These are phyloP conservation scores for Penaeus chinensis DNA, from an alignment of 1,140 invertebrate genomes.

Conservation along the genomic window DNA sequence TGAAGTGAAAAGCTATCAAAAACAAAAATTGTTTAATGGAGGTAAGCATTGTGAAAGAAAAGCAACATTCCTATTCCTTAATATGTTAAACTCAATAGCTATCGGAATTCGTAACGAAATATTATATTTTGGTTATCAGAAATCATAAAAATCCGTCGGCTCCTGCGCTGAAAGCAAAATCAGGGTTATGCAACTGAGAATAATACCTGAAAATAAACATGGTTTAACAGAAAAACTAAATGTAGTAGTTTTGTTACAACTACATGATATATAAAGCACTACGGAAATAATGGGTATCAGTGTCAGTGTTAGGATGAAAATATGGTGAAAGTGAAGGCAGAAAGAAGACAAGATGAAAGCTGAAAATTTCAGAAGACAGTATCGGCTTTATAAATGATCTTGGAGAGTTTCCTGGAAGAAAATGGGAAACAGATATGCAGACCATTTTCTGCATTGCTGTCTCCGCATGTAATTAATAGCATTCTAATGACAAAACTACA, in stretches of 20 bases:
- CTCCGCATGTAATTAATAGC: conserved; percentile 32
- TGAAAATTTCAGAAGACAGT: background rate
- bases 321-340: conserved; percentile 32
- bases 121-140: conserved; percentile 6
- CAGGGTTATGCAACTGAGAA: conserved; percentile 16
- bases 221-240: conserved; percentile 8
- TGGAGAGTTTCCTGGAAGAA: conserved; percentile 40
- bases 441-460: conserved; percentile 34
- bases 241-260: background rate
- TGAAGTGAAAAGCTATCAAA: conserved; percentile 35
- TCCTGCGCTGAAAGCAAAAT: conserved; percentile 51
- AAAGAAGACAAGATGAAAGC: conserved; percentile 15
- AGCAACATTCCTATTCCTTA: conserved; percentile 30
- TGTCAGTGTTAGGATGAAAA: conserved; percentile 54
- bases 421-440: conserved; percentile 58
- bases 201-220: conserved; percentile 27
- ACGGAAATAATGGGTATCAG: conserved; percentile 23
- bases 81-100: conserved; percentile 23
- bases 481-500: background rate
- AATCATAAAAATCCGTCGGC: conserved; percentile 35
- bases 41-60: conserved; percentile 43
- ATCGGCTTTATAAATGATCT: background rate
- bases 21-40: conserved; percentile 34
- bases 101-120: background rate
- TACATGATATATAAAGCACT: background rate